Conservation (phyloP, 2,113 vertebrate species). For the Clinocottus analis region DNA sequence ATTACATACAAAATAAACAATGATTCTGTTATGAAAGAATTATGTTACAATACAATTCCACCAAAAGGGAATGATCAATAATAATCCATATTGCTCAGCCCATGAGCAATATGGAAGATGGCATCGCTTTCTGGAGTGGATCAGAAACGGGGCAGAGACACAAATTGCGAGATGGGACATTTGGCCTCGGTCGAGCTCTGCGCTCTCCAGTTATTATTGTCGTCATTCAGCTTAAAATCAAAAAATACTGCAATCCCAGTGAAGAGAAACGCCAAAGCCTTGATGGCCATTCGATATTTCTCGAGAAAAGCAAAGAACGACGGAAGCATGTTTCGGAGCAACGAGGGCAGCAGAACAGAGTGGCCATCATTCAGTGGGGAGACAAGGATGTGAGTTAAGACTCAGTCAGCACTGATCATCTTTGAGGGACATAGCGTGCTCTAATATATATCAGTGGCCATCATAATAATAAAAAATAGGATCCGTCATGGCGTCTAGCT, state of each 20-base stretch:
- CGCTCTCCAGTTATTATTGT: neutral
- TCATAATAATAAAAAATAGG: constrained; percentile 72
- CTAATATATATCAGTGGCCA: constrained; percentile 55
- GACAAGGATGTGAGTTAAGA: neutral
- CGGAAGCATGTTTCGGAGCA: constrained; percentile 2
- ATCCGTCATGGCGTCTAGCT: constrained; percentile 69
- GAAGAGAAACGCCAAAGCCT: neutral
- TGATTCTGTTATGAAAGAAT: neutral
- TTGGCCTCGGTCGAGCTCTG: too few species aligned
- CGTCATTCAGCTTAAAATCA: neutral
- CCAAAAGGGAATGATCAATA: neutral
- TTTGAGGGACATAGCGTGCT: constrained; percentile 40
- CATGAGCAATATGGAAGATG: neutral
- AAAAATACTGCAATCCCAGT: neutral
- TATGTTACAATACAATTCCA: neutral
- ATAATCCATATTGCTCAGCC: neutral
- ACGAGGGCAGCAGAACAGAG: neutral
- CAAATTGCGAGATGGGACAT: too few species aligned
- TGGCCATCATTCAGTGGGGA: constrained; percentile 17
- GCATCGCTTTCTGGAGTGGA: neutral
- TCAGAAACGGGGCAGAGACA: neutral
- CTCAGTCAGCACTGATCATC: constrained; percentile 51
- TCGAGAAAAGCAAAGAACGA: constrained; percentile 5
- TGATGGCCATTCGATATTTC: neutral
- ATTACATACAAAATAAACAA: neutral